These are phyloP conservation scores for Sycobia sp. DNA, from an alignment of 1,140 invertebrate species.

Conservation along the genomic window DNA sequence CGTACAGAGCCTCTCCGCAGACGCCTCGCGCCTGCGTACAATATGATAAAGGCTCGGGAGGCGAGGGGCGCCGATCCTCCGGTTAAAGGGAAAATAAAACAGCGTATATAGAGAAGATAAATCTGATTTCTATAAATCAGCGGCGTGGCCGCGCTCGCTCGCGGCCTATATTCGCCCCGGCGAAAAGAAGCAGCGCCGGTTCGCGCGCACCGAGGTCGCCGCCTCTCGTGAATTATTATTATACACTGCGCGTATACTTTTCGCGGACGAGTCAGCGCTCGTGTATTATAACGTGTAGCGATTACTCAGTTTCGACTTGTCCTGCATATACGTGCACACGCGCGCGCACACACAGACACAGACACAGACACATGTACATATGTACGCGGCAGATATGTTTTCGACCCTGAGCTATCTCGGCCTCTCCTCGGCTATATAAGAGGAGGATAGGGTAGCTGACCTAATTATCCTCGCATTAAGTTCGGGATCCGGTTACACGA, in stretches of 20 bases:
- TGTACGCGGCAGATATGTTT: no score
- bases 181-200: conserved; percentile 4
- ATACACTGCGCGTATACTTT: conserved; percentile 13
- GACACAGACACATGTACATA: neutral
- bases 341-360: neutral
- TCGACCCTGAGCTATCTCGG: no score
- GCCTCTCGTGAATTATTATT: conserved; percentile 16
- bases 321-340: neutral
- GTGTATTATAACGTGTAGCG: conserved; percentile 11
- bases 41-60: no score
- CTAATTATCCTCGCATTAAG: no score
- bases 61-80: no score
- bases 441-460: no score
- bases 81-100: no score
- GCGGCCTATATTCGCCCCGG: conserved; percentile 8
- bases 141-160: conserved; percentile 13
- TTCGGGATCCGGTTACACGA: no score
- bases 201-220: conserved; percentile 6
- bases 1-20: no score
- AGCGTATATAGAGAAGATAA: conserved; percentile 9
- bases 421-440: no score
- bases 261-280: conserved; percentile 8
- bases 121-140: conserved; percentile 34
- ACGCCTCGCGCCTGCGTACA: no score
- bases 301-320: conserved; percentile 32